Base-by-base conservation (phyloP, 2,888 invertebrate species). In the Mythimna ferrago region DNA sequence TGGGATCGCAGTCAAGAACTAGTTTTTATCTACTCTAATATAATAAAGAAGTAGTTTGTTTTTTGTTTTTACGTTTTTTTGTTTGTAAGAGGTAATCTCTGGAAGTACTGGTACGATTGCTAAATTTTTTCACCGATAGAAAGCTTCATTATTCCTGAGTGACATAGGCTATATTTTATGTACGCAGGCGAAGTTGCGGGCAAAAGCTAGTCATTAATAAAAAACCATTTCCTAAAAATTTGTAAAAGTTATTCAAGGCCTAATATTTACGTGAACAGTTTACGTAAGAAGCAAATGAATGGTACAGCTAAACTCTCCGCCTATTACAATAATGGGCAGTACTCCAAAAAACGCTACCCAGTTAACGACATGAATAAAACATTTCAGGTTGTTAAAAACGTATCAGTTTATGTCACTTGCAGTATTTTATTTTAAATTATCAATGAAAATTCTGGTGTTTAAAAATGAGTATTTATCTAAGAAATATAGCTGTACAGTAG, bases 321-420 rank as follows among this genome's bases (percentile, higher is more conserved):
- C 44, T 51, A 63, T 60, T 69, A 64, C 19, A 61, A 64, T 44
- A 54, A 67, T 65, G 66, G 74, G 66, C 54, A 79, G 21, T 61
- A 62, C 61, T 70, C 74, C 64, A 82, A 83, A 80, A 78, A 65
- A 19, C 11, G 10, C n/a, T 62, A 21, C 10, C 6, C 41, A n/a
- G 56, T 65, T 70, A 66, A 66, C 51, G 57, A 66, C 57, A 80
- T 79, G 54, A 83, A 79, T 82, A 67, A 73, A 73, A 79, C 73
- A 78, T 69, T 78, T 48, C 0, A 10, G 11, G n/a, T 78, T 64
- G 63, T 80, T 73, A 73, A 79, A 73, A 67, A 73, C 48, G 67
- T 26, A 60, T 67, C 32, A 51, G 11, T 79, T 61, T 44, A 21
- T 14, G 35, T 57, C 32, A 48, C 14, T 81, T 44, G 1, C 10